These are phyloP conservation scores for Hipposideros armiger DNA, from an alignment of 2,113 vertebrate species.

Conservation along the genomic window DNA sequence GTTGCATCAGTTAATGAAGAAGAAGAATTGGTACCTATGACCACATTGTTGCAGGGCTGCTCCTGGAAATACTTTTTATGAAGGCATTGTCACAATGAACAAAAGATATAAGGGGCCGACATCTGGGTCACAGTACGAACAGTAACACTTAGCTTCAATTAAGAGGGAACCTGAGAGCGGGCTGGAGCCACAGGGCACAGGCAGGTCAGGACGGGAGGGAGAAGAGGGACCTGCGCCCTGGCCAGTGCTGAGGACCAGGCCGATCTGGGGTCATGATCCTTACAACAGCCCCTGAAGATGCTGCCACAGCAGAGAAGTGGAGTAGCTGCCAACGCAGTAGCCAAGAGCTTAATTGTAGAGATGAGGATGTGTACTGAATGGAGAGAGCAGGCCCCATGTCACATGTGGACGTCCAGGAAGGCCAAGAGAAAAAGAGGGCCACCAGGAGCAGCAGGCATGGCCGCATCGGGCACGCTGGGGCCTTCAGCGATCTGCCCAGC, in stretches of 20 bases:
- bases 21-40: neutral
- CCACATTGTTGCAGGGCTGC: neutral
- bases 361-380: neutral
- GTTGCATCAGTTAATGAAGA: neutral
- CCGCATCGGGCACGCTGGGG: accelerated
- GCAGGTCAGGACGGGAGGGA: too few relatives aligned
- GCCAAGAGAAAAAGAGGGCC: neutral
- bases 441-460: neutral
- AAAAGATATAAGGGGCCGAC: neutral
- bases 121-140: neutral
- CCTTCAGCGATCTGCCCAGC: neutral
- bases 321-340: neutral
- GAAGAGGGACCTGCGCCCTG: neutral
- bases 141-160: neutral
- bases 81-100: neutral
- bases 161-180: neutral
- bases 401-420: neutral
- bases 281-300: neutral
- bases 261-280: neutral
- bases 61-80: neutral
- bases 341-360: neutral
- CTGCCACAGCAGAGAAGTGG: neutral
- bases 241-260: neutral
- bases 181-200: neutral
- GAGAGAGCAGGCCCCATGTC: neutral